Conservation (phyloP, 1,140 invertebrate species). For the Eubasilissa regina region DNA sequence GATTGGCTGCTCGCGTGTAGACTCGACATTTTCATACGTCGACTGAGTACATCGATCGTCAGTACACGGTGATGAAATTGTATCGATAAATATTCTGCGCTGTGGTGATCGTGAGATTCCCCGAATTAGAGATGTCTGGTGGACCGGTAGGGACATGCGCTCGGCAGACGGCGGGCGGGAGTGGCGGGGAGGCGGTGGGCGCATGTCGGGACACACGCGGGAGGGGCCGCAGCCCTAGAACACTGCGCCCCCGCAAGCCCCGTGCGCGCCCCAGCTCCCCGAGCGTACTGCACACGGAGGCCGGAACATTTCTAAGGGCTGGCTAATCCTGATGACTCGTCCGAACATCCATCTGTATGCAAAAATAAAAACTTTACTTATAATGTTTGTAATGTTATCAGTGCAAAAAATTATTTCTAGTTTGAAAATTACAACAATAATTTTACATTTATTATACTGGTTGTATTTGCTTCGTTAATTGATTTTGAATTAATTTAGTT, state of each 20-base stretch:
- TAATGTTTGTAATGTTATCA: no score
- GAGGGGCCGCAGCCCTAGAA: constrained; percentile 16
- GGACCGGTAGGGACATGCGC: not conserved
- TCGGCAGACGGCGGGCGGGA: not conserved
- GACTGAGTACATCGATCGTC: not conserved
- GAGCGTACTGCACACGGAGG: constrained; percentile 2
- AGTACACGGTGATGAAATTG: no score
- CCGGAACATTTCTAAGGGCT: constrained; percentile 14
- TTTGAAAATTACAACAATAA: no score
- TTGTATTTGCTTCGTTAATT: no score
- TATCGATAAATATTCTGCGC: not conserved
- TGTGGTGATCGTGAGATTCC: not conserved
- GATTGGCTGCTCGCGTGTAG: not conserved
- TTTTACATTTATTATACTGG: no score
- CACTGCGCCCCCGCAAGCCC: not conserved
- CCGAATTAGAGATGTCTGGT: not conserved
- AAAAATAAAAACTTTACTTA: no score
- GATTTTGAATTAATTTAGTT: no score
- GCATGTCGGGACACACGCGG: constrained; percentile 9
- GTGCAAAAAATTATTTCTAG: no score
- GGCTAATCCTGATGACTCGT: no score
- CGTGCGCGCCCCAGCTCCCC: constrained; percentile 16
- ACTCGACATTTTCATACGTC: not conserved
- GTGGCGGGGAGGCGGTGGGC: not conserved
- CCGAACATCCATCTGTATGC: not conserved